Percentiles rank a stretch among this genome's conserved stretches.
These are phyloP conservation scores for Suricata suricatta DNA, from an alignment of 2,113 vertebrate genomes.

Conservation along the genomic window DNA sequence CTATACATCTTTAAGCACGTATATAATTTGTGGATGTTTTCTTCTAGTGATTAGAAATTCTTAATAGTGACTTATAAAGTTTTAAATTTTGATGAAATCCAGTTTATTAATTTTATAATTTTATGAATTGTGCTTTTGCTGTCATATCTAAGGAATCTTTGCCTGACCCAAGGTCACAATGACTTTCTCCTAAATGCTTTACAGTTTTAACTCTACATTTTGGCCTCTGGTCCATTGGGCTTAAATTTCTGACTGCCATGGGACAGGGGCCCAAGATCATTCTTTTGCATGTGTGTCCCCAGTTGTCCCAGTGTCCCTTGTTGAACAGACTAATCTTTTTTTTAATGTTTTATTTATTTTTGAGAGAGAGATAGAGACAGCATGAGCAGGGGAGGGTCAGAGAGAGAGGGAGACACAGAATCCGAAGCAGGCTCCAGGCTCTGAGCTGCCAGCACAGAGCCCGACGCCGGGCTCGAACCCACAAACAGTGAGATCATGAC, in stretches of 20 bases:
- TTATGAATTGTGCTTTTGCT: not conserved
- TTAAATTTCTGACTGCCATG: not conserved
- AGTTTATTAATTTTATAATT: not conserved
- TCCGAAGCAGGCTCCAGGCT: too few species aligned
- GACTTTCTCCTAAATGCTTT: not conserved
- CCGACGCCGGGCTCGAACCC: too few species aligned
- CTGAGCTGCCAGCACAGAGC: too few species aligned
- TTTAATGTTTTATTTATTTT: too few species aligned
- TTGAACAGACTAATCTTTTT: not conserved
- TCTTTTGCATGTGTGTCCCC: not conserved
- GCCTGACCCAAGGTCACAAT: not conserved
- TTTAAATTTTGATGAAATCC: slow-evolving; percentile 2
- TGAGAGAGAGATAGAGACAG: too few species aligned
- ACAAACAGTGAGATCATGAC: too few species aligned
- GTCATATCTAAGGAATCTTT: not conserved
- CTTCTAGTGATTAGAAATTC: not conserved
- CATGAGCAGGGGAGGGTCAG: too few species aligned
- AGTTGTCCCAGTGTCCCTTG: not conserved
- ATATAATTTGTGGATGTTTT: not conserved
- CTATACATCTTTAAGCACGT: not conserved
- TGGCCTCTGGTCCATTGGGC: not conserved
- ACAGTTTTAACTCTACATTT: not conserved
- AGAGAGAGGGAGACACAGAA: too few species aligned
- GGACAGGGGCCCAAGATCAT: not conserved
- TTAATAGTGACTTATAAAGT: not conserved